Evolutionary conservation across 2,888 invertebrate species (phyloP), one percentile per base, ranked within the genome.

Genomic region (Limulus polyphemus): DNA sequence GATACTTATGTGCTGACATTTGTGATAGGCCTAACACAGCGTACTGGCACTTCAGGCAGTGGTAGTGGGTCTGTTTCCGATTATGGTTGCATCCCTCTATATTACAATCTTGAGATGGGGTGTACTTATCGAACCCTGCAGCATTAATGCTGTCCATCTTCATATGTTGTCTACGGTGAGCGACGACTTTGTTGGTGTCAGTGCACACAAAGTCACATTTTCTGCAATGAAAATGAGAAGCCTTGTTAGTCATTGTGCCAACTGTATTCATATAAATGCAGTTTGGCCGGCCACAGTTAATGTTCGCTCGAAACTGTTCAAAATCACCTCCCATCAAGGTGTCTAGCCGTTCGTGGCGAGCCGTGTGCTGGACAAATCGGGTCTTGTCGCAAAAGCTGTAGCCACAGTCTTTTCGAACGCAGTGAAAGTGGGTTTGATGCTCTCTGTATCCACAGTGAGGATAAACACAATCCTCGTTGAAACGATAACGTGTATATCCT

Each of bases 361-460:
- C 91, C 0, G 92, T 92, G 76, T 97, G 95, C 72, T 94, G 94
- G 1, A 92, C 90, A 73, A 93, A 92, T 64, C 93, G 83, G 0
- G 94, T 92, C 74, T 92, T 91, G 79, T 95, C 95, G 76, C 94
- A 94, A 81, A 95, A 95, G 55, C 92, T 91, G 74, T 94, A 95
- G n/a, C 91, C 92, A 73, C 95, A 97, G 76, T 94, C 93, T 71
- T 86, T 84, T 49, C 91, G 80, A 73, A 87, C 86, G 77, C 95
- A 97, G 75, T 97, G 95, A 79, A 93, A 95, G 75, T 97, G 95
- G 1, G 94, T 94, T 76, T 94, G 92, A 74, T 92, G 92, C 71
- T 92, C 91, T 68, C 93, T 82, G 75, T 92, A 93, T 60, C 91
- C 90, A 74, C 93, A 93, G 70, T 88, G 88, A 64, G 85, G 83